Base-by-base conservation (phyloP, 2,113 vertebrate species). In the Eublepharis macularius region DNA sequence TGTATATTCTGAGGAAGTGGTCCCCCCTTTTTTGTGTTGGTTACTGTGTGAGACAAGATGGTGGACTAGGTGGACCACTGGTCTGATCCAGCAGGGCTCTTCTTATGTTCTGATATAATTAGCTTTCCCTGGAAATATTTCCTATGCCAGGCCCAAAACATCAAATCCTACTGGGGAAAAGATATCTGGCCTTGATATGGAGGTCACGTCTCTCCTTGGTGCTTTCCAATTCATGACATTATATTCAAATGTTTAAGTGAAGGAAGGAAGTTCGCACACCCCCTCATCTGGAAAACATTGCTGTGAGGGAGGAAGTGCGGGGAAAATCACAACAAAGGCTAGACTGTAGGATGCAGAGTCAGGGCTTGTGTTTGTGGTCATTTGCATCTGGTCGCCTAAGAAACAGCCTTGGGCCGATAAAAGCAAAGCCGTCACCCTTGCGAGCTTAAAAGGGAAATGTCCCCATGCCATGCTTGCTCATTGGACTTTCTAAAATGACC, bases 351-450 rank as follows among this genome's bases (percentile, higher is more conserved):
- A 76, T 47, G 43, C 57, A 43, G 85, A 66, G 81, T 29, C 4
- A 21, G 60, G 39, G 26, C 36, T 36, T 66, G 16, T 29, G 34
- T 29, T 45, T 17, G 3, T 7, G 14, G 36, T 41, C 36, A 60
- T 29, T 39, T 34, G 60, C n/a, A 57, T 69, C 21, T 72, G 76
- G 76, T 69, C 70, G 45, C 47, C 77, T 57, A 47, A 91, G 68
- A 14, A 84, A 72, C 82, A 41, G 77, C 21, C 29, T 1, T 17
- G 17, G 11, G 72, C 89, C 36, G 85, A 79, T 80, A 90, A 81
- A 13, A 84, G 81, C 43, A 73, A 2, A 9, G 43, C 29, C 77
- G 21, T 89, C 92, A 91, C 39, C 11, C 76, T 89, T 85, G 45
- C 57, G 16, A 90, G 80, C 69, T 80, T 86, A 85, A 90, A 79